Evolutionary conservation across 1,140 invertebrate species (phyloP).

Genomic region (Drepana arcuata): DNA sequence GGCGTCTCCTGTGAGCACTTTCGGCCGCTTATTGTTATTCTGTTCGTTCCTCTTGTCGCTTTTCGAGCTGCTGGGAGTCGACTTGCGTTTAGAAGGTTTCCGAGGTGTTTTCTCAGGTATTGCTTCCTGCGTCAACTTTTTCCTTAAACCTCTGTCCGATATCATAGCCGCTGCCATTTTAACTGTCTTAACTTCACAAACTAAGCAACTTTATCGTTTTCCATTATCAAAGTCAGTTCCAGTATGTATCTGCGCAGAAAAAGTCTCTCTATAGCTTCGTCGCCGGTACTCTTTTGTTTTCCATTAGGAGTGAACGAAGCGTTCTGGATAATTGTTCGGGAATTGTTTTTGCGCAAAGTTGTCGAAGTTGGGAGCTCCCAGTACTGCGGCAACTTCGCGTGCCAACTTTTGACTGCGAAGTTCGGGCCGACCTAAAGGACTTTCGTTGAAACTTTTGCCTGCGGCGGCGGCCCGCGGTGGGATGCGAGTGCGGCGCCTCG

Average conservation of each 20-base stretch:
- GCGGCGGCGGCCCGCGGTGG: constrained; percentile 19
- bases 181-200: constrained; percentile 6
- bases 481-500: background rate
- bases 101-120: constrained; percentile 54
- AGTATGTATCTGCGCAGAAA: constrained; percentile 7
- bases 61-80: constrained; percentile 47
- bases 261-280: background rate
- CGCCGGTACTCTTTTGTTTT: constrained; percentile 18
- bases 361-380: constrained; percentile 37
- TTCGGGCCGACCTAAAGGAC: constrained; percentile 56
- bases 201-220: constrained; percentile 4
- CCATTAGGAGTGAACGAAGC: too few species aligned
- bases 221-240: background rate
- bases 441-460: constrained; percentile 65
- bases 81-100: constrained; percentile 68
- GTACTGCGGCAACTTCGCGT: constrained; percentile 43
- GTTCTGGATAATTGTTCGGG: constrained; percentile 27
- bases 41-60: constrained; percentile 61
- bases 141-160: constrained; percentile 67
- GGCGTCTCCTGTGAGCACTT: constrained; percentile 73
- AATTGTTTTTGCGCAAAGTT: constrained; percentile 45
- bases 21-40: constrained; percentile 72
- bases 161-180: constrained; percentile 70
- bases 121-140: constrained; percentile 66
- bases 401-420: constrained; percentile 47